Evolutionary conservation across 1,140 invertebrate species (phyloP).

Genomic region (Atta texana): DNA sequence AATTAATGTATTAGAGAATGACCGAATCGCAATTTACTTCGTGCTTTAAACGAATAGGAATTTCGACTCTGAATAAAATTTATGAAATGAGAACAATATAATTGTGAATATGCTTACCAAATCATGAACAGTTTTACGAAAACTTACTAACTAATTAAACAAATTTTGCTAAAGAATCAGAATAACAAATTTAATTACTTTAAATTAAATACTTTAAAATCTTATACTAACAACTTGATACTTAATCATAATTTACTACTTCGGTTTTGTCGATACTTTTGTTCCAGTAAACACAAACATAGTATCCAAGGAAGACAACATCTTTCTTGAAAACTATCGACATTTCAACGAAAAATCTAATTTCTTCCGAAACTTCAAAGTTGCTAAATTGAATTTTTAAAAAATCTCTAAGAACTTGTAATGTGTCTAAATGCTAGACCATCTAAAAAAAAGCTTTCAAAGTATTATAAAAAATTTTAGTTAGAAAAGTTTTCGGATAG

Average conservation of each 20-base stretch:
- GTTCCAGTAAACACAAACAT: neutral
- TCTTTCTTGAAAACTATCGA: conserved; percentile 26
- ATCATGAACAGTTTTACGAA: neutral
- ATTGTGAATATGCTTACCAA: neutral
- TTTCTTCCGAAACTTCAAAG: conserved; percentile 32
- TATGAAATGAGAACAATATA: neutral
- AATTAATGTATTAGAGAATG: conserved; percentile 68
- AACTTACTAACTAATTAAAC: neutral
- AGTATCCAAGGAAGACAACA: neutral
- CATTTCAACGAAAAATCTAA: conserved; percentile 18
- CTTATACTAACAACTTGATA: neutral
- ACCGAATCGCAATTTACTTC: neutral
- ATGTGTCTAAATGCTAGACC: neutral
- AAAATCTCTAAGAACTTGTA: neutral
- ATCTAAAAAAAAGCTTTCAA: conserved; percentile 25
- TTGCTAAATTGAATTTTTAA: neutral
- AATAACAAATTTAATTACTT: conserved; percentile 9
- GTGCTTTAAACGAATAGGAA: neutral
- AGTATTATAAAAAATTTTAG: neutral
- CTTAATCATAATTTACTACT: neutral
- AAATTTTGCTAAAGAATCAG: neutral
- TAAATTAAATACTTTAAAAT: neutral
- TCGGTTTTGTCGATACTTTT: neutral
- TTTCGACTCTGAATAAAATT: conserved; percentile 26
- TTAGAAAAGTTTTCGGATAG: neutral